Percentiles rank a stretch among this genome's conserved stretches.
These are phyloP conservation scores for Polydrusus cervinus DNA, from an alignment of 2,888 invertebrate genomes.

Conservation along the genomic window DNA sequence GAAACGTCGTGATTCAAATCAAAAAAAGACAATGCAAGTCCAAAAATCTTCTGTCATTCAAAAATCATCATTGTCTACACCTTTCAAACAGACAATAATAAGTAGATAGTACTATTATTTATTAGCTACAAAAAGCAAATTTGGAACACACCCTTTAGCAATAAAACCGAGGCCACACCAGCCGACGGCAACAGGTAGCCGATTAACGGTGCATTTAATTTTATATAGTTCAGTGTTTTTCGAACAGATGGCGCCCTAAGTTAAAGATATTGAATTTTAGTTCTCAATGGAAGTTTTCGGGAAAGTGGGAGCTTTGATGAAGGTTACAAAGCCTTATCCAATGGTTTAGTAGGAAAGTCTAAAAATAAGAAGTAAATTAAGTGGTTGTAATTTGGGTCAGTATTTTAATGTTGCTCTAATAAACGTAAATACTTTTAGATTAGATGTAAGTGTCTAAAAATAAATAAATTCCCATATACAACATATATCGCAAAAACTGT, in stretches of 20 bases:
- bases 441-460: too few relatives aligned
- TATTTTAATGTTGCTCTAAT: neutral
- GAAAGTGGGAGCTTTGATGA: neutral
- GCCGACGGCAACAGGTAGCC: conserved; percentile 47
- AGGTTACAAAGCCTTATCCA: neutral
- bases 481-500: neutral
- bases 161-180: conserved; percentile 15
- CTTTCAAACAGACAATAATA: too few relatives aligned
- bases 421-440: neutral
- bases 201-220: conserved; percentile 41
- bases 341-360: neutral
- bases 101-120: too few relatives aligned
- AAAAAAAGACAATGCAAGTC: too few relatives aligned
- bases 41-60: too few relatives aligned
- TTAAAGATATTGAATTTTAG: conserved; percentile 36
- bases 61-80: too few relatives aligned
- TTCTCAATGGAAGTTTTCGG: neutral
- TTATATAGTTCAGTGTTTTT: conserved; percentile 30
- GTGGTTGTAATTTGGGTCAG: neutral
- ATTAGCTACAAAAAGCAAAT: too few relatives aligned
- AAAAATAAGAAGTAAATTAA: neutral
- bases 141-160: conserved; percentile 25
- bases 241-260: conserved; percentile 43
- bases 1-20: too few relatives aligned
- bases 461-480: too few relatives aligned